These are phyloP conservation scores for Eulemur macaco DNA, from an alignment of 2,113 vertebrate species.

Conservation along the genomic window DNA sequence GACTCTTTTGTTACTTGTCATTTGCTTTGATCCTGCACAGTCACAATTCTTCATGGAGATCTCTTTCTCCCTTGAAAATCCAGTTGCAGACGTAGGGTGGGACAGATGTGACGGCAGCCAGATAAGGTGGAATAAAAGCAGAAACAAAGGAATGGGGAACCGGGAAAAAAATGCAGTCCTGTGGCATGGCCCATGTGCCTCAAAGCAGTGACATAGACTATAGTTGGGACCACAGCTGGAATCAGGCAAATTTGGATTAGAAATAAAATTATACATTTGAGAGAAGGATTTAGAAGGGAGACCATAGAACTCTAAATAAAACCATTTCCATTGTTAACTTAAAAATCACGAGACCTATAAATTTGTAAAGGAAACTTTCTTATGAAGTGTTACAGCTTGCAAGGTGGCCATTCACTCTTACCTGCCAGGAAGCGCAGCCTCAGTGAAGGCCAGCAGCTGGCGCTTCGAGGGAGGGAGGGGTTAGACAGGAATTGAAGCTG, in stretches of 20 bases:
- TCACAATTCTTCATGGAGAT: neutral
- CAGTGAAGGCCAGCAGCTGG: no score
- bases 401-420: no score
- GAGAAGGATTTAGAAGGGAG: neutral
- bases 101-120: neutral
- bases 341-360: no score
- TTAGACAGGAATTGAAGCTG: no score
- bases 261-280: neutral
- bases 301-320: neutral
- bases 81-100: neutral
- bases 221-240: neutral
- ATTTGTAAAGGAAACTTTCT: no score
- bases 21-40: neutral
- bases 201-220: neutral
- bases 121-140: conserved; percentile 6
- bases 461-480: no score
- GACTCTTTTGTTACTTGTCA: neutral
- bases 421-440: no score
- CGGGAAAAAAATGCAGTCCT: neutral
- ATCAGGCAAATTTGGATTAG: neutral
- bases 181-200: neutral
- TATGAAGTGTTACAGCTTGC: no score
- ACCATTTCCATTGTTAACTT: neutral
- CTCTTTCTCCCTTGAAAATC: conserved; percentile 20
- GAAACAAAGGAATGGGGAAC: neutral